Base-by-base conservation (phyloP, 1,140 invertebrate genomes). In the Drosophila kurseongensis region DNA sequence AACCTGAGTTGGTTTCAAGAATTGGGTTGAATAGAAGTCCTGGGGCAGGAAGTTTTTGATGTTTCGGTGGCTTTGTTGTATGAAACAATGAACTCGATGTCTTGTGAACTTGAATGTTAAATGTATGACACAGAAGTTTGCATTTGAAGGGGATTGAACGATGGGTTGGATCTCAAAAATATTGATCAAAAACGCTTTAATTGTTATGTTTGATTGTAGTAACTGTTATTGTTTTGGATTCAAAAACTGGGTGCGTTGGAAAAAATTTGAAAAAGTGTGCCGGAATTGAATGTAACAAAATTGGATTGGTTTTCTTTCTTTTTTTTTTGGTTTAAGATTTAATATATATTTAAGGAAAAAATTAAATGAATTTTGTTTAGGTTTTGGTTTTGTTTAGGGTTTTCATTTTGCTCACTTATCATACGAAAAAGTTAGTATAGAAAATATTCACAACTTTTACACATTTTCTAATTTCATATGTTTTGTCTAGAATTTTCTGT, bases 231-330 rank as follows among this genome's bases (percentile, higher is more conserved):
- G 71, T 63, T 83, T 56, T 89, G 55, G 76, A 79, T 89, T 90
- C 84, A 89, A 89, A 90, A 90, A 91, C 85, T 78, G 58, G 66
- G 88, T 91, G 88, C 88, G 67, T 77, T 52, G 67, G 82, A 91
- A 82, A 84, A 76, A 85, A 85, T 88, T 88, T 75, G 60, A 83
- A 91, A 89, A 84, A 88, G 71, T 81, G 88, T 91, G 88, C 88
- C 78, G 72, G 76, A 91, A 90, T 88, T 90, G 73, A 73, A 83
- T 84, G 63, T 75, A 91, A 91, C 88, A 88, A 84, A 91, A 90
- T 77, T 78, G 32, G 44, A 27, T 36, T 65, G 44, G 27, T 38
- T 23, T 72, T 83, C 69, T 65, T 58, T 50, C 45, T 69, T 45
- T 61, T 44, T 63, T n/a, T 18, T 75, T 78, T 42, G 36, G 45